Percentiles rank a stretch among this genome's conserved stretches.
These are phyloP conservation scores for Cataglyphis altisquamis DNA, from an alignment of 2,888 invertebrate genomes.

Conservation along the genomic window DNA sequence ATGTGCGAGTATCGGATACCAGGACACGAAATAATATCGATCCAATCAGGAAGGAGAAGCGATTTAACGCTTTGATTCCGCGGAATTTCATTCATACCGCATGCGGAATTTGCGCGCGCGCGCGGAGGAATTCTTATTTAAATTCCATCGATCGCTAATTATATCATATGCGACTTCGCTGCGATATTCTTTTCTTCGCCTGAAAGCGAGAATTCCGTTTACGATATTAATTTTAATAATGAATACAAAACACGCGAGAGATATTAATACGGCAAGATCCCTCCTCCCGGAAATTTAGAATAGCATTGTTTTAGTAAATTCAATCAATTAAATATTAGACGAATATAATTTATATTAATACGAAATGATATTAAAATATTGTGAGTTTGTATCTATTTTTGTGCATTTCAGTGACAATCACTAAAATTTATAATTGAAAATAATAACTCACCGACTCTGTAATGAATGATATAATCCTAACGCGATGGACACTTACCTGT, in stretches of 20 bases:
- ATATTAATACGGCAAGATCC: not conserved
- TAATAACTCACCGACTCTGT: not conserved
- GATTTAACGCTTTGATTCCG: not conserved
- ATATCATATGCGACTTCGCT: not conserved
- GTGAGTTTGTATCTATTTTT: too few species aligned
- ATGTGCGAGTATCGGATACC: constrained; percentile 9
- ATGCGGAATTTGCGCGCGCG: not conserved
- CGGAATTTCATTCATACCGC: constrained; percentile 40
- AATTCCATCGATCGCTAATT: constrained; percentile 49
- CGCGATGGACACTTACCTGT: constrained; percentile 30
- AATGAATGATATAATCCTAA: not conserved
- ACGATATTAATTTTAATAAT: not conserved
- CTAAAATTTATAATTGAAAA: not conserved
- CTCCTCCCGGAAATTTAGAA: not conserved
- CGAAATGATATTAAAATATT: not conserved
- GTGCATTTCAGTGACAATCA: too few species aligned
- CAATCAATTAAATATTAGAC: not conserved
- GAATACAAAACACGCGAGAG: not conserved
- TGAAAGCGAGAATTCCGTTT: not conserved
- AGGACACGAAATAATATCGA: constrained; percentile 43
- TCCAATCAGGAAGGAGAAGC: not conserved
- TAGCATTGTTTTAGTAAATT: not conserved
- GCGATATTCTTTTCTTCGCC: constrained; percentile 9
- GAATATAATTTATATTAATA: not conserved
- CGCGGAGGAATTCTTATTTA: constrained; percentile 36